phyloP scores from a whole-genome alignment of 2,888 invertebrate species.

The Sympetrum striolatum region DNA sequence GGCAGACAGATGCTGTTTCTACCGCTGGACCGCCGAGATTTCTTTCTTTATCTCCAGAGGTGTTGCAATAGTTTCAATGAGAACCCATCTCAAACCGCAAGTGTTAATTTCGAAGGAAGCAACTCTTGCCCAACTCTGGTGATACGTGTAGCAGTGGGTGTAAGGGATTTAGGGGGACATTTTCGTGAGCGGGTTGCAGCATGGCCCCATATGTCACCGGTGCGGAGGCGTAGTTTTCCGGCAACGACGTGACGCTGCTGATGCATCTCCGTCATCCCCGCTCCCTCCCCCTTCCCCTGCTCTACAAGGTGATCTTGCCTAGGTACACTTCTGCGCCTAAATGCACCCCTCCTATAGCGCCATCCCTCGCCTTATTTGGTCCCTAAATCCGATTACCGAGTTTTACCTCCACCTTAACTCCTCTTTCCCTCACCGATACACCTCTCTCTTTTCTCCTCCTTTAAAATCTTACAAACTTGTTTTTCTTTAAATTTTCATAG shows the following conservation, averaged over 20 bases:
- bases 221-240: not conserved
- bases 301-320: not conserved
- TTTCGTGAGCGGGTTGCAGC: not conserved
- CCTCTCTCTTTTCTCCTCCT: too few relatives aligned
- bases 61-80: too few relatives aligned
- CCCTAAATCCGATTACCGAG: not conserved
- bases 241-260: not conserved
- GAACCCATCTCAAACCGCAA: too few relatives aligned
- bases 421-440: not conserved
- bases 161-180: too few relatives aligned
- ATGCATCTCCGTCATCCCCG: not conserved
- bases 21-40: too few relatives aligned
- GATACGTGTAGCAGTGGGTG: too few relatives aligned
- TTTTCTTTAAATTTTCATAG: too few relatives aligned
- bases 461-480: too few relatives aligned
- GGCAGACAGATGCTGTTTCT: too few relatives aligned
- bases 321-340: not conserved
- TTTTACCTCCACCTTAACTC: not conserved
- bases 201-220: not conserved
- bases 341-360: not conserved
- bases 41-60: too few relatives aligned
- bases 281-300: not conserved
- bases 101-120: too few relatives aligned
- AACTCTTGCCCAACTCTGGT: too few relatives aligned
- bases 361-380: not conserved